These are phyloP conservation scores for Anorthoa munda DNA, from an alignment of 2,888 invertebrate genomes.

Conservation along the genomic window DNA sequence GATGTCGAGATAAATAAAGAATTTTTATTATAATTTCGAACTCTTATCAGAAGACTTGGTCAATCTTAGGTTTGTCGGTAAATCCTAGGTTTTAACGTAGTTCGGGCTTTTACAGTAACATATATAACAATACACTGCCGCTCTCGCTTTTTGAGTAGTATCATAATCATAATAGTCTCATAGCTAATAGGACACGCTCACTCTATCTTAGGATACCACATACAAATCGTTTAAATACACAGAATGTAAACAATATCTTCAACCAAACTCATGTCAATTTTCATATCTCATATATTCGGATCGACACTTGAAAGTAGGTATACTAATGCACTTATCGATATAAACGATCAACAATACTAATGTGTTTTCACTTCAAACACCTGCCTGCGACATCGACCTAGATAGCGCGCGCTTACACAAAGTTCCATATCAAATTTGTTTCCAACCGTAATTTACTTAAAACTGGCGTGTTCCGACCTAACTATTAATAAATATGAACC, in stretches of 20 bases:
- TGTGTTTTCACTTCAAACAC: slow-evolving; percentile 39
- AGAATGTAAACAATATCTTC: slow-evolving; percentile 27
- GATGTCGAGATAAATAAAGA: no score
- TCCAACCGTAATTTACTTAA: slow-evolving; percentile 51
- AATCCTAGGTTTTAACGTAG: no score
- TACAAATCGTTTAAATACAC: slow-evolving; percentile 42
- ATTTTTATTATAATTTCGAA: no score
- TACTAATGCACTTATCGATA: slow-evolving; percentile 29
- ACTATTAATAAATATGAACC: slow-evolving; percentile 54
- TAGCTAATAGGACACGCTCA: background rate
- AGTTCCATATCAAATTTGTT: slow-evolving; percentile 62
- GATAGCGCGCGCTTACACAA: slow-evolving; percentile 38
- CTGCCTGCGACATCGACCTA: slow-evolving; percentile 27
- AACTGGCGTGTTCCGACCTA: slow-evolving; percentile 49
- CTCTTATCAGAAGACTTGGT: no score
- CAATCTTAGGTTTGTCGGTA: no score
- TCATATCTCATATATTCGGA: slow-evolving; percentile 16
- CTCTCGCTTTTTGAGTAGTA: slow-evolving; percentile 3
- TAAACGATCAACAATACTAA: slow-evolving; percentile 39
- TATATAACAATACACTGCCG: slow-evolving; percentile 20
- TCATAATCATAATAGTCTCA: slow-evolving; percentile 17
- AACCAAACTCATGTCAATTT: slow-evolving; percentile 5
- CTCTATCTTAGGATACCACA: slow-evolving; percentile 12
- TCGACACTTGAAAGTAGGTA: slow-evolving; percentile 29
- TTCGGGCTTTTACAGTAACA: no score